Percentiles rank a stretch among this genome's conserved stretches.
These are phyloP conservation scores for Boloria selene DNA, from an alignment of 2,888 invertebrate species.

Conservation along the genomic window DNA sequence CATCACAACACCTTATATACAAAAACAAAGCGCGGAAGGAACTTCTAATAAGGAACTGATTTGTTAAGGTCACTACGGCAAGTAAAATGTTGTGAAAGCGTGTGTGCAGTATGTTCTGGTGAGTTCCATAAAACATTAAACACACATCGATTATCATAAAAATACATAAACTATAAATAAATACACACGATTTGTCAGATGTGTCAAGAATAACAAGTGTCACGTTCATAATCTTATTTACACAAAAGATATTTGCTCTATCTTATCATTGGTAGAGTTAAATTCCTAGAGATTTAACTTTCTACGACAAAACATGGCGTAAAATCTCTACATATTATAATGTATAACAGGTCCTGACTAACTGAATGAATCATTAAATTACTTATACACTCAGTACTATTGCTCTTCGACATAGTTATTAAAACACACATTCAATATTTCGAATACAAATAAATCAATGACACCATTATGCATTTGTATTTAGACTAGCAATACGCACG, in stretches of 20 bases:
- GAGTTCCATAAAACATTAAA: conserved; percentile 36
- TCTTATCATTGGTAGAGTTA: conserved; percentile 7
- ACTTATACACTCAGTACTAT: no score
- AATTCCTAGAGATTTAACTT: conserved; percentile 12
- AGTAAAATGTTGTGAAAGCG: conserved; percentile 30
- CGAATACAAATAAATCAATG: no score
- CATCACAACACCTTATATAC: conserved; percentile 27
- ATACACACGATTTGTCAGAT: neutral
- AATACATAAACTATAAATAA: neutral
- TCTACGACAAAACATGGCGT: neutral
- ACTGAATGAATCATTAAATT: no score
- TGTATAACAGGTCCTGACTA: no score
- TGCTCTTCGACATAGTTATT: no score
- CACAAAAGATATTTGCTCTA: conserved; percentile 6
- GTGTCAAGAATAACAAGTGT: neutral
- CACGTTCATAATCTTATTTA: conserved; percentile 14
- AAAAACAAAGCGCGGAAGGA: conserved; percentile 26
- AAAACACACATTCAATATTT: no score
- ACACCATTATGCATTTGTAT: no score
- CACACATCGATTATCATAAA: conserved; percentile 11
- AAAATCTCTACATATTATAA: neutral
- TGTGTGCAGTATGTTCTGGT: conserved; percentile 14
- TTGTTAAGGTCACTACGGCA: conserved; percentile 27
- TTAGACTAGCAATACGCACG: no score
- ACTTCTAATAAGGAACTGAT: conserved; percentile 23